These are phyloP conservation scores for Rhagophthalmus giganteus DNA, from an alignment of 2,888 invertebrate species.

Conservation along the genomic window DNA sequence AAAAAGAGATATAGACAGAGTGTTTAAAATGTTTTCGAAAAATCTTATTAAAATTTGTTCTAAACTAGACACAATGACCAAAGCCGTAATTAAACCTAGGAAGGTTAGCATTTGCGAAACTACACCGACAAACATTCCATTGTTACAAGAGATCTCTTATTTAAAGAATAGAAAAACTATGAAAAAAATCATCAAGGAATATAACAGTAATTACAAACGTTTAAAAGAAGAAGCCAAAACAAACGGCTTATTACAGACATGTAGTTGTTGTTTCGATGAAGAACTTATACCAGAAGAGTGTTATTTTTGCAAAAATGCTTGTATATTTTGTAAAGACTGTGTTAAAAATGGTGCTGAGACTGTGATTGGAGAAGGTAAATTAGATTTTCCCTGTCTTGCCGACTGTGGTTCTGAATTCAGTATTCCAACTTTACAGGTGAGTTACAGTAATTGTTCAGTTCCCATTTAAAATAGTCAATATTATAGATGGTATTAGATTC, in stretches of 20 bases:
- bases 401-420: slow-evolving; percentile 54
- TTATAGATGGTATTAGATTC: slow-evolving; percentile 53
- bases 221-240: slow-evolving; percentile 48
- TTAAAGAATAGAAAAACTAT: slow-evolving; percentile 48
- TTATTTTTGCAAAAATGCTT: slow-evolving; percentile 47
- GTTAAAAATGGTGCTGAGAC: slow-evolving; percentile 52
- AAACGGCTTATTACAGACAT: slow-evolving; percentile 50
- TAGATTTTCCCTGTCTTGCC: slow-evolving; percentile 56
- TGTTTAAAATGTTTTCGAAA: slow-evolving; percentile 40
- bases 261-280: slow-evolving; percentile 61
- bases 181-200: slow-evolving; percentile 40
- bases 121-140: slow-evolving; percentile 29
- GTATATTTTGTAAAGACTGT: slow-evolving; percentile 56
- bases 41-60: slow-evolving; percentile 42
- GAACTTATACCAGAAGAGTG: slow-evolving; percentile 56
- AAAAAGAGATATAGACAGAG: slow-evolving; percentile 40
- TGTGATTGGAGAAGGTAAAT: slow-evolving; percentile 53
- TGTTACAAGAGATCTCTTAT: slow-evolving; percentile 49
- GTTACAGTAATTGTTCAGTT: neutral
- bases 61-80: slow-evolving; percentile 39
- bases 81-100: slow-evolving; percentile 35
- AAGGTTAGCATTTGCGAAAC: slow-evolving; percentile 23
- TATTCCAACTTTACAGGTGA: slow-evolving; percentile 47
- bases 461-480: neutral
- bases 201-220: slow-evolving; percentile 43